Conservation (phyloP, 2,113 vertebrate species). For the Cyphomyrus plagiostoma region DNA sequence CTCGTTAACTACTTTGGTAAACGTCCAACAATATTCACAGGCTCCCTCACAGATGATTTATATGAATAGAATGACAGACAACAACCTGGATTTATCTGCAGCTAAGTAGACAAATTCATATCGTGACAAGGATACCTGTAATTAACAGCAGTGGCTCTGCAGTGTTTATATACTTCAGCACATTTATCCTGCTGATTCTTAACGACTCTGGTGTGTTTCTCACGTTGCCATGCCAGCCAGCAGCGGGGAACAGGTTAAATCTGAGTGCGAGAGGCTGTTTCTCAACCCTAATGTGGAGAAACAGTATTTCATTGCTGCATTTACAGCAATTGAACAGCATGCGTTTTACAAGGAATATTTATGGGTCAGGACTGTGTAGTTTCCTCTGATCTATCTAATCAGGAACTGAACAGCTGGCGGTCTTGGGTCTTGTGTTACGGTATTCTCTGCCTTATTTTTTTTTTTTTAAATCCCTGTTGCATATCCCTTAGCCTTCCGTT, state of each 20-base stretch:
- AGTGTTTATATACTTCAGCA: background rate
- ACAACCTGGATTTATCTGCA: background rate
- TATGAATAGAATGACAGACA: background rate
- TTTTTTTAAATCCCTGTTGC: background rate
- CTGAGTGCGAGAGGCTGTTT: background rate
- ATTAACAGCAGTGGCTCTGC: background rate
- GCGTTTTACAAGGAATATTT: background rate
- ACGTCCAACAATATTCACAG: background rate
- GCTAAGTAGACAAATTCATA: background rate
- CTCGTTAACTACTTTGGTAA: background rate
- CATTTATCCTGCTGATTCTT: background rate
- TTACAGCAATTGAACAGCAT: background rate
- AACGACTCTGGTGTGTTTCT: background rate
- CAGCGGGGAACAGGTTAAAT: background rate
- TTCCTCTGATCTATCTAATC: background rate
- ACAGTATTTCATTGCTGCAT: background rate
- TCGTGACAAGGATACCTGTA: background rate
- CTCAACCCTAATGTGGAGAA: background rate
- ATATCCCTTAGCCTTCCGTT: background rate
- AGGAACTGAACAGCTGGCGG: background rate
- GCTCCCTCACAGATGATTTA: background rate
- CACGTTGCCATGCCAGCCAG: background rate
- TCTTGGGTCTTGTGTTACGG: background rate
- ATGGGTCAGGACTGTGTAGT: background rate
- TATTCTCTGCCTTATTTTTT: background rate